A percentile compares a stretch with the other conserved stretches of the same genome.
Conservation (phyloP, 2,888 invertebrate species). For the Noctuana brunneofusca region DNA sequence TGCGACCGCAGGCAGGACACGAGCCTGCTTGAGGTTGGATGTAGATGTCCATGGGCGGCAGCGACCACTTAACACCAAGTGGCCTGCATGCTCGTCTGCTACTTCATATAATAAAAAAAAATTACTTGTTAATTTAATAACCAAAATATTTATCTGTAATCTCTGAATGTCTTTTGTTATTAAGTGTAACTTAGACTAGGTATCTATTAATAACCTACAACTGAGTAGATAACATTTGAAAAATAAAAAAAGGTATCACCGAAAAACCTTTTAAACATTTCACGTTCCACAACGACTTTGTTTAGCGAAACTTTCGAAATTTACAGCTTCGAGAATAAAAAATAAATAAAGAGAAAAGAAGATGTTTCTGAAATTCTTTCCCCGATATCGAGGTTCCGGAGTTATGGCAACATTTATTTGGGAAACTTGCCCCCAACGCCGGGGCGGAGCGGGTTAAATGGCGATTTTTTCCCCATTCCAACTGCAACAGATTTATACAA, state of each 20-base stretch:
- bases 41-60: too few relatives aligned
- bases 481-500: slow-evolving; percentile 65
- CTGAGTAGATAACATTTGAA: too few relatives aligned
- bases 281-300: slow-evolving; percentile 17
- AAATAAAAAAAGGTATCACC: slow-evolving; percentile 19
- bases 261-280: slow-evolving; percentile 19
- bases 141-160: too few relatives aligned
- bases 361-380: slow-evolving; percentile 44
- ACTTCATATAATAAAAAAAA: too few relatives aligned
- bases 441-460: slow-evolving; percentile 63
- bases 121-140: too few relatives aligned
- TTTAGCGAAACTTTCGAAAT: slow-evolving; percentile 39
- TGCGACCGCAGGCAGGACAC: too few relatives aligned
- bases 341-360: slow-evolving; percentile 38
- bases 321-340: slow-evolving; percentile 38
- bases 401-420: slow-evolving; percentile 55
- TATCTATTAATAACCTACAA: too few relatives aligned
- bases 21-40: too few relatives aligned
- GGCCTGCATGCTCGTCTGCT: too few relatives aligned
- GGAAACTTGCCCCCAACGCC: slow-evolving; percentile 44
- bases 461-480: slow-evolving; percentile 62
- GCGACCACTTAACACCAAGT: too few relatives aligned
- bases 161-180: too few relatives aligned
- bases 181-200: too few relatives aligned
- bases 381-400: slow-evolving; percentile 52